Evolutionary conservation across 1,140 invertebrate genomes (phyloP).

Genomic region (Metopolophium dirhodum): DNA sequence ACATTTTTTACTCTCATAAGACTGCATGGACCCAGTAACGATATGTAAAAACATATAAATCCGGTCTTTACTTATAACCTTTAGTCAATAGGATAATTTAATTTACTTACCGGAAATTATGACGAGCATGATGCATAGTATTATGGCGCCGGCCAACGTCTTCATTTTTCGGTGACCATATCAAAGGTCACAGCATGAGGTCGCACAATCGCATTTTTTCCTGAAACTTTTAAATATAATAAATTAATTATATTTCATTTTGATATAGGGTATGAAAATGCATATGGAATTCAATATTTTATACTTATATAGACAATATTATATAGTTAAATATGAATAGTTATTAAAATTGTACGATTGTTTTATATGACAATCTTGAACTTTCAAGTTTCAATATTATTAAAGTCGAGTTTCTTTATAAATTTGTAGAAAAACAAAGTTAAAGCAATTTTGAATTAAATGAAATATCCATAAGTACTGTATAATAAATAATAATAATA

Average conservation of each 20-base stretch:
- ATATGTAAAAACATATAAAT: too few species aligned
- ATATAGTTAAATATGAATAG: not conserved
- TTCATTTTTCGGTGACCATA: slow-evolving; percentile 56
- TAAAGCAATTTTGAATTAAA: not conserved
- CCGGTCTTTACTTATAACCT: not conserved
- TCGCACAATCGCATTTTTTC: slow-evolving; percentile 7
- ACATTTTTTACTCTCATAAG: too few species aligned
- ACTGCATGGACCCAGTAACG: too few species aligned
- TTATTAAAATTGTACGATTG: not conserved
- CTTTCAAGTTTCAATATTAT: not conserved
- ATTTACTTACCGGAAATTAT: slow-evolving; percentile 42
- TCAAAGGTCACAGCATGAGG: slow-evolving; percentile 52
- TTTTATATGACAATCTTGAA: not conserved
- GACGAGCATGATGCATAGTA: slow-evolving; percentile 49
- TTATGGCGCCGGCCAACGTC: slow-evolving; percentile 44
- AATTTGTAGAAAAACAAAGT: not conserved
- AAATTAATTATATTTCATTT: not conserved
- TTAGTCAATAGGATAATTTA: not conserved
- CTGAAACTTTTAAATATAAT: slow-evolving; percentile 18
- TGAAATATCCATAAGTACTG: not conserved
- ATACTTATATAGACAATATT: not conserved
- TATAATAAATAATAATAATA: not conserved
- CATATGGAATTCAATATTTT: not conserved
- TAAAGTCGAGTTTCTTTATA: not conserved
- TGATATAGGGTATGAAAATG: not conserved